Evolutionary conservation across 2,113 vertebrate genomes (phyloP), one percentile per base, ranked within the genome.

Genomic region (Desmodus rotundus): DNA sequence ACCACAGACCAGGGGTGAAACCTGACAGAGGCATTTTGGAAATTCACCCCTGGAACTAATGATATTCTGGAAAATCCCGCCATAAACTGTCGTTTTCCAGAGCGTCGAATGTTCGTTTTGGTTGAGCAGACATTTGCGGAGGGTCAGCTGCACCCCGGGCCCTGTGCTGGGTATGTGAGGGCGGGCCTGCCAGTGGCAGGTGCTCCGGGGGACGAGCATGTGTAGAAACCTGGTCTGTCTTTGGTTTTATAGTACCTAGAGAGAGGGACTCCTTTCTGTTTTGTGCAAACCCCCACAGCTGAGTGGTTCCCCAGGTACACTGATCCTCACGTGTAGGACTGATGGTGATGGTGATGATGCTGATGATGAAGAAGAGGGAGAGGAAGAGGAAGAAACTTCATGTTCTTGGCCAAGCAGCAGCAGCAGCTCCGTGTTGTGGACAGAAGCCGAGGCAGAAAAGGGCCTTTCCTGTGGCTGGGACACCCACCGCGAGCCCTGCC

Each of bases 61-160:
- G 8, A 15, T 16, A 63, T 45, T 95, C 83, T 86, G 77, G 91
- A 82, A 88, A 95, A 94, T 38, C 63, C 58, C 52, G 28, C 22
- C 47, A 41, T 28, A 31, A 54, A 38, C 19, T 3, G 38, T 31
- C 13, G 41, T 45, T 76, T 68, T 28, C 73, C 15, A 38, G 95
- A 89, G 36, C 54, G 28, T 0, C 1, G 36, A 31, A 4, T 70
- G 33, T 33, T 73, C 41, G 33, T 63, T 70, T 38, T 54, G 61
- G 61, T 3, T 8, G n/a, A 28, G 43, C 50, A n/a, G 20, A 78
- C 5, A 7, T 13, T 9, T 26, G 17, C 5, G 26, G 43, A 19
- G 22, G 0, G 9, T 47, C 28, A 47, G 2, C 24, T 5, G 11
- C 2, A 0, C 20, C 4, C 52, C 11, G 38, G 22, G 31, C 33